Evolutionary conservation across 2,888 invertebrate genomes (phyloP).

Genomic region (Caprella mutica): DNA sequence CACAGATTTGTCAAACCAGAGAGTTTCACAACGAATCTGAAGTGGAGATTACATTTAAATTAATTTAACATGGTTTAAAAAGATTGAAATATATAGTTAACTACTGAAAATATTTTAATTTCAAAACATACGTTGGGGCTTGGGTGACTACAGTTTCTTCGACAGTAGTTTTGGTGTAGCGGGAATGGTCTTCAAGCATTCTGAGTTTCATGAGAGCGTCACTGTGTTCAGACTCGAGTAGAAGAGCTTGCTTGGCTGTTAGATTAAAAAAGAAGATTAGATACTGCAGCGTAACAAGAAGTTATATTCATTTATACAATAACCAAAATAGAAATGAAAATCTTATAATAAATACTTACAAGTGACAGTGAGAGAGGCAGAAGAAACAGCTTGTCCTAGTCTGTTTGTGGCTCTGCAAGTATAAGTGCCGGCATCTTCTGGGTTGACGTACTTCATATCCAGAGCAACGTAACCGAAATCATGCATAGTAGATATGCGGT

Average conservation of each 20-base stretch:
- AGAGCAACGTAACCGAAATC: conserved; percentile 95
- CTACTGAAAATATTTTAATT: background rate
- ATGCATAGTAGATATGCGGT: conserved; percentile 79
- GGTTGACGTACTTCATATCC: conserved; percentile 86
- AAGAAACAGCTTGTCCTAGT: conserved; percentile 86
- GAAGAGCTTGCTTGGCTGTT: conserved; percentile 69
- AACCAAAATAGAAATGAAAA: background rate
- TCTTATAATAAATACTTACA: conserved; percentile 20
- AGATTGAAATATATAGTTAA: background rate
- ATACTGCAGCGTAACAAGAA: background rate
- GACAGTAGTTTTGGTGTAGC: conserved; percentile 66
- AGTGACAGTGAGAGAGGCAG: conserved; percentile 57
- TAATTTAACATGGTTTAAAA: background rate
- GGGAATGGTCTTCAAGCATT: conserved; percentile 67
- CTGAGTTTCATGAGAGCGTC: conserved; percentile 75
- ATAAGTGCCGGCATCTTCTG: conserved; percentile 93
- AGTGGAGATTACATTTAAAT: background rate
- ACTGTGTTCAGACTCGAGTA: conserved; percentile 79
- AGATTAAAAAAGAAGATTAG: background rate
- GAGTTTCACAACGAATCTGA: conserved; percentile 65
- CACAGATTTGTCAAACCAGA: conserved; percentile 72
- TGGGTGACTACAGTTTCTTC: conserved; percentile 60
- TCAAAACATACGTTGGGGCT: conserved; percentile 44
- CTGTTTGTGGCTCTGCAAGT: conserved; percentile 84
- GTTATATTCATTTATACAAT: background rate